Evolutionary conservation across 2,888 invertebrate genomes (phyloP).

Genomic region (Drosophila mulleri): DNA sequence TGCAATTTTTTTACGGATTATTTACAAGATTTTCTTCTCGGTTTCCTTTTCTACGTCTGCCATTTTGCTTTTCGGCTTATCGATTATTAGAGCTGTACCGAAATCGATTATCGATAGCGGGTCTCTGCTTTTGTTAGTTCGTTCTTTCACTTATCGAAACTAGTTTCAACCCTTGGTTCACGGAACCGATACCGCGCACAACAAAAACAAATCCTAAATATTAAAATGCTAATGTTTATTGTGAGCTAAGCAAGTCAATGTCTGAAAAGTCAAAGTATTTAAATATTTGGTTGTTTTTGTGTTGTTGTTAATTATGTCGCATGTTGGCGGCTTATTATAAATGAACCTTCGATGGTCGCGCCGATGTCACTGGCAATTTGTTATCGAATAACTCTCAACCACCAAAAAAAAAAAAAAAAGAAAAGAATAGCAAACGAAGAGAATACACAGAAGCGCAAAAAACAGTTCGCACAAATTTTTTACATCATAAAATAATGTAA

Average conservation of each 20-base stretch:
- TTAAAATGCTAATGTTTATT: neutral
- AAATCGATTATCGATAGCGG: conserved; percentile 56
- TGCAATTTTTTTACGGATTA: conserved; percentile 74
- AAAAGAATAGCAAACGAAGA: conserved; percentile 29
- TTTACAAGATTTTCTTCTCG: conserved; percentile 77
- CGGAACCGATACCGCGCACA: conserved; percentile 24
- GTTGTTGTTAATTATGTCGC: neutral
- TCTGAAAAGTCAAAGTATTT: neutral
- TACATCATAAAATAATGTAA: conserved; percentile 49
- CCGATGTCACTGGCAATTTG: conserved; percentile 25
- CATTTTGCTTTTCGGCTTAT: conserved; percentile 66
- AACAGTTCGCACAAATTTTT: conserved; percentile 55
- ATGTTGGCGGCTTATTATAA: neutral
- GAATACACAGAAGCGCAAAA: conserved; percentile 46
- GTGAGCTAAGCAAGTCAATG: neutral
- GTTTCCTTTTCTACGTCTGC: conserved; percentile 66
- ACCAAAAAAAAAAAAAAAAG: conserved; percentile 20
- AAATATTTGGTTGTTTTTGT: conserved; percentile 1
- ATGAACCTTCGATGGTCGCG: neutral
- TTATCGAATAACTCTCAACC: conserved; percentile 37
- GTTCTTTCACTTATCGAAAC: conserved; percentile 6
- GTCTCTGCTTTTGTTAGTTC: conserved; percentile 17
- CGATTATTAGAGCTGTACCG: conserved; percentile 65
- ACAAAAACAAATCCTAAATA: neutral
- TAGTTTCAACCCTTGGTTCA: conserved; percentile 5